Evolutionary conservation across 2,113 vertebrate species (phyloP).

Genomic region (Entomyzon cyanotis): DNA sequence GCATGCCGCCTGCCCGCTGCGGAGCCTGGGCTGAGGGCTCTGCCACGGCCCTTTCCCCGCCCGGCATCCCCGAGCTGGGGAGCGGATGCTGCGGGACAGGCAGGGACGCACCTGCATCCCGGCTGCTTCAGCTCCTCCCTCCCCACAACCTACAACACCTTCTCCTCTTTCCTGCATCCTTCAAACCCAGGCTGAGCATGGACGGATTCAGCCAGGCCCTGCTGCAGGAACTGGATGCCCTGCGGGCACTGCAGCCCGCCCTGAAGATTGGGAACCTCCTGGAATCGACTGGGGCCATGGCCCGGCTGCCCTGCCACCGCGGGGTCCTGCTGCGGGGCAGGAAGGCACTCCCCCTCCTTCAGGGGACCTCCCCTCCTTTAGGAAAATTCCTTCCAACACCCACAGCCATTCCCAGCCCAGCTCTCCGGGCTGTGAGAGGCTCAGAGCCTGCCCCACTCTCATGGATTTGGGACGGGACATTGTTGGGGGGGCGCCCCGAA

Average conservation of each 20-base stretch:
- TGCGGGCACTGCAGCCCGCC: background rate
- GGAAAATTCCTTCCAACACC: too few relatives aligned
- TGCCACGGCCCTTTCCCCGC: accelerated
- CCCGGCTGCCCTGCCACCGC: background rate
- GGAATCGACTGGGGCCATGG: slow-evolving; percentile 13
- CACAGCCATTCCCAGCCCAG: accelerated
- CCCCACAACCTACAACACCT: background rate
- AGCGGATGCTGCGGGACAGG: accelerated
- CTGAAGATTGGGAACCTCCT: background rate
- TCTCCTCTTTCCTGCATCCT: background rate
- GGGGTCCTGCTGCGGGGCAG: background rate
- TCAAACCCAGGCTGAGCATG: background rate
- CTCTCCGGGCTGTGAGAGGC: accelerated
- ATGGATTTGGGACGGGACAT: too few relatives aligned
- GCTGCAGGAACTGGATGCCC: background rate
- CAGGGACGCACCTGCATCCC: accelerated
- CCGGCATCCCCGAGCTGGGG: accelerated
- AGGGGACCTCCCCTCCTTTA: background rate
- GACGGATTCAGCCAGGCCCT: background rate
- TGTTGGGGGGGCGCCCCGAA: too few relatives aligned
- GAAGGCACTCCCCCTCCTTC: background rate
- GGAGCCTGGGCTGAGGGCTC: background rate
- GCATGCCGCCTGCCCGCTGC: background rate
- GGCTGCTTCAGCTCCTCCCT: background rate
- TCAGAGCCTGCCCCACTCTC: background rate